Conservation (phyloP, 1,140 invertebrate genomes). For the Ephestia elutella region DNA sequence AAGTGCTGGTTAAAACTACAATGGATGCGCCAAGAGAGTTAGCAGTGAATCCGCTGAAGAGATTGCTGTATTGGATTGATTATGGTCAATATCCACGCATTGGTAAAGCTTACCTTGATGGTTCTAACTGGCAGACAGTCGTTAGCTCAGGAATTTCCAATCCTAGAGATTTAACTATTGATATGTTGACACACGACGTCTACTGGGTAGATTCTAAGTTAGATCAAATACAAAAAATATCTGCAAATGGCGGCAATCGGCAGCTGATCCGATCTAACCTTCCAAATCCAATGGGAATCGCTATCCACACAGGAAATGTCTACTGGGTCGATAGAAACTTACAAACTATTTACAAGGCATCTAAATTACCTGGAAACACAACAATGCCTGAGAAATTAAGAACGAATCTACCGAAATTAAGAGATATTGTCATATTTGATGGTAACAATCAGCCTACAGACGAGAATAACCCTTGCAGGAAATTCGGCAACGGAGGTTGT, state of each 20-base stretch:
- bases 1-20: constrained; percentile 93
- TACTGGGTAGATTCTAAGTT: constrained; percentile 98
- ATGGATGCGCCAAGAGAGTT: constrained; percentile 95
- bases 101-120: constrained; percentile 92
- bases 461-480: constrained; percentile 85
- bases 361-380: constrained; percentile 83
- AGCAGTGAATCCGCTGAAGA: constrained; percentile 96
- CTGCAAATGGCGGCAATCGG: constrained; percentile 85
- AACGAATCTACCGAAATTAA: constrained; percentile 87
- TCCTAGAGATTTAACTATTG: constrained; percentile 94
- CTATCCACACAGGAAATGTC: constrained; percentile 87
- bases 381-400: constrained; percentile 81
- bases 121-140: constrained; percentile 89
- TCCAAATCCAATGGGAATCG: constrained; percentile 96
- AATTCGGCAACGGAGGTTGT: constrained; percentile 87
- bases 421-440: constrained; percentile 94
- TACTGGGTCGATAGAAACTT: constrained; percentile 98
- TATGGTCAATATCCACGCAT: constrained; percentile 98
- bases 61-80: constrained; percentile 97
- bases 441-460: constrained; percentile 88
- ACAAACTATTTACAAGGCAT: constrained; percentile 89
- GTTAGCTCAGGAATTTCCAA: constrained; percentile 93
- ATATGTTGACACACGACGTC: constrained; percentile 94
- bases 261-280: constrained; percentile 90
- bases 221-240: constrained; percentile 93